Evolutionary conservation across 1,140 invertebrate genomes (phyloP), one percentile per base, ranked within the genome.

Genomic region (Bombus vancouverensis): DNA sequence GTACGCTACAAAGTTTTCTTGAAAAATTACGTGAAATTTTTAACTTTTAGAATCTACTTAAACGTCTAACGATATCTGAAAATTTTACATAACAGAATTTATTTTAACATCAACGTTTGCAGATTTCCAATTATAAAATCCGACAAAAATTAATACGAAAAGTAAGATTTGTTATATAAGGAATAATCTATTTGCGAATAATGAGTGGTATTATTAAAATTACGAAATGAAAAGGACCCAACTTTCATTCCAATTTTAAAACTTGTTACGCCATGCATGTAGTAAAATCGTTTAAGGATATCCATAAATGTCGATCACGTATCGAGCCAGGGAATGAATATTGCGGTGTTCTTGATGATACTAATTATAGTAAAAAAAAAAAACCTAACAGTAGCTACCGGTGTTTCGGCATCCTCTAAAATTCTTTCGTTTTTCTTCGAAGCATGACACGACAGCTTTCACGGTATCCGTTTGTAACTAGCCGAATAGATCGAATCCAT

Each of bases 331-430:
- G 28, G 42, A 79, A 68, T 37, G 25, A 25, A 75, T 66, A 83
- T 53, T 76, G 65, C 57, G 32, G 13, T 42, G n/a, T 13, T 83
- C 65, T 42, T n/a, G 81, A 73, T 59, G 83, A 59, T 85, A 59
- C 83, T 72, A 79, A 72, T 85, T 85, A 72, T 39, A 79, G 22
- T 28, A 28, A 2, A 34, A 62, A 22, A n/a, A n/a, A 22, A 79
- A 74, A 85, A 74, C 22, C 76, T 89, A 92, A 91, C 91, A 89
- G 79, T 62, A 74, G 91, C 90, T 92, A 92, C 91, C 88, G 91
- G 91, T 93, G 88, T 93, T 92, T 92, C 91, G 91, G 90, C 87
- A 88, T 90, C 87, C 88, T 92, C 89, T 87, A 89, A 92, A 86
- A 75, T 86, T 77, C 85, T 80, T 88, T 83, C 85, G 79, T 81